Evolutionary conservation across 2,113 vertebrate species (phyloP).

Genomic region (Equus quagga): DNA sequence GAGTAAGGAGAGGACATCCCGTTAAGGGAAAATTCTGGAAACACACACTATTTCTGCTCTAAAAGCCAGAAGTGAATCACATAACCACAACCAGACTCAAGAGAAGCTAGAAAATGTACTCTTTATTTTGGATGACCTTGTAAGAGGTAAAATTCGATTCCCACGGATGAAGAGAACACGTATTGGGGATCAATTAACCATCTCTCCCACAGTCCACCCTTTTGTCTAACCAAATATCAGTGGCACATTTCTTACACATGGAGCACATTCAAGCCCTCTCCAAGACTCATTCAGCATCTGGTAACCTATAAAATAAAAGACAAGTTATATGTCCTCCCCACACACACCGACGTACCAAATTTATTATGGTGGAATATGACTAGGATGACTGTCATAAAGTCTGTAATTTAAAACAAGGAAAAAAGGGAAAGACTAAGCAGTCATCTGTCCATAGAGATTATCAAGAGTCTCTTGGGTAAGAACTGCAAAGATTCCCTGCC

Average conservation of each 20-base stretch:
- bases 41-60: background rate
- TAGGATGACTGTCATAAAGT: background rate
- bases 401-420: background rate
- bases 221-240: background rate
- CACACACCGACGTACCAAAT: background rate
- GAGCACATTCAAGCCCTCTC: background rate
- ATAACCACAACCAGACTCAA: background rate
- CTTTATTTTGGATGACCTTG: background rate
- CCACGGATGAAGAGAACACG: background rate
- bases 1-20: background rate
- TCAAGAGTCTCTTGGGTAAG: background rate
- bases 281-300: background rate
- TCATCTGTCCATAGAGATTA: background rate
- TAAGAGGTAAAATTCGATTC: background rate
- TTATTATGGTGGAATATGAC: background rate
- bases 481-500: background rate
- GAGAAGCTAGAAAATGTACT: background rate
- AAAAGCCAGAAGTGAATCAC: conserved; percentile 3
- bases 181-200: background rate
- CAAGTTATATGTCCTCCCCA: background rate
- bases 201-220: background rate
- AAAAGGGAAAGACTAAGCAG: background rate
- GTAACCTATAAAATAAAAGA: background rate
- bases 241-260: background rate
- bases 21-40: background rate